Evolutionary conservation across 2,113 vertebrate species (phyloP), one percentile per base, ranked within the genome.

Genomic region (Ictidomys tridecemlineatus): DNA sequence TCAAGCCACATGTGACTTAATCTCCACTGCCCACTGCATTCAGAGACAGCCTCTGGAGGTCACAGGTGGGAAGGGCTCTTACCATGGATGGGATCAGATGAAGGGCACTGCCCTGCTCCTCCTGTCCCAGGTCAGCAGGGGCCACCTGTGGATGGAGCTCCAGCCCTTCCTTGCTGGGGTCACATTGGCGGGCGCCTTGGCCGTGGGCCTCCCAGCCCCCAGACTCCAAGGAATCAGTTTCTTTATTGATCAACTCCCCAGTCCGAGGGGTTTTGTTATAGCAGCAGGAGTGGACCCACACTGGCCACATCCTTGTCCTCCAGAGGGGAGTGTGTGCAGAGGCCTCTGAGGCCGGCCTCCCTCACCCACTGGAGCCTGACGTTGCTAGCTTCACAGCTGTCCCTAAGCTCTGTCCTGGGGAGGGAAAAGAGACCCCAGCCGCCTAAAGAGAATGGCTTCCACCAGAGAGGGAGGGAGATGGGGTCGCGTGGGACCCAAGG

Each of bases 321-420:
- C 30, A 69, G 85, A 58, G 39, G 61, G 18, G 5, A 0, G 4
- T 22, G 0, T 65, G 20, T 45, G 13, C 7, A 11, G 37, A 48
- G 48, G 82, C 45, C 63, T 39, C 45, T 69, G 74, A 39, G 5
- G 4, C 20, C 0, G 0, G 63, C 18, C 0, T 1, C 6, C 10
- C 1, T 2, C 2, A 8, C 80, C 45, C 51, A 11, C 48, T 51
- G 48, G 1, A 8, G 45, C 45, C 45, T 45, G 45, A 77, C 28
- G 6, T 32, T 34, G 28, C 17, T 2, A 2, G 20, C 79, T n/a
- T 16, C 7, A 5, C 2, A 2, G 5, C 72, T 58, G 69, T 26
- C 11, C 85, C 51, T 28, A 39, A 1, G 1, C 39, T 56, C n/a
- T 65, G 9, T 51, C 32, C 16, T 78, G 12, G 76, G 45, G 85